Evolutionary conservation across 2,797 vertebrate species (phyloP).

Genomic region (Anguilla anguilla): DNA sequence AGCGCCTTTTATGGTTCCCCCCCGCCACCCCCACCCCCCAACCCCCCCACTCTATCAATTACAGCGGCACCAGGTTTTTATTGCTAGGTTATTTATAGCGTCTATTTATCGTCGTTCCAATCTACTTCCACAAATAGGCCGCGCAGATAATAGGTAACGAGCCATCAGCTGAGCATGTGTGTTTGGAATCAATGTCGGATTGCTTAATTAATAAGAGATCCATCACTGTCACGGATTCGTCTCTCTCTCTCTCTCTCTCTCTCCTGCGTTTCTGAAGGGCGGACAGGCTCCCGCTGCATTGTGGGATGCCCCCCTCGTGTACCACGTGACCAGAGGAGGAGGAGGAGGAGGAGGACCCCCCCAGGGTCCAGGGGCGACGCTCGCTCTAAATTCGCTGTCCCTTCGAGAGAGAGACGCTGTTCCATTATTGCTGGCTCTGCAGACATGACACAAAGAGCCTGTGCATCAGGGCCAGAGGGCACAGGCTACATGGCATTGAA

Average conservation of each 20-base stretch:
- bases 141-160: neutral
- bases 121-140: neutral
- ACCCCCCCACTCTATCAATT: slow-evolving; percentile 4
- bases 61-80: neutral
- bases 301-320: neutral
- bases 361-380: neutral
- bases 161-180: neutral
- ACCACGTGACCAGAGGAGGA: neutral
- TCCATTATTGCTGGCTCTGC: neutral
- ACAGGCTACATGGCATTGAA: no score
- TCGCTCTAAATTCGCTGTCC: neutral
- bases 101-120: neutral
- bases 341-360: neutral
- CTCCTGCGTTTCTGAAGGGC: neutral
- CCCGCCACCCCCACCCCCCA: no score
- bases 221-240: neutral
- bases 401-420: neutral
- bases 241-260: neutral
- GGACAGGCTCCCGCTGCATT: neutral
- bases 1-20: neutral
- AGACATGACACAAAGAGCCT: neutral
- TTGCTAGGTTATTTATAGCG: neutral
- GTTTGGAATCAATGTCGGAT: neutral
- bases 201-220: neutral
- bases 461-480: neutral